Base-by-base conservation (phyloP, 2,113 vertebrate genomes). In the Phylloscopus trochilus region DNA sequence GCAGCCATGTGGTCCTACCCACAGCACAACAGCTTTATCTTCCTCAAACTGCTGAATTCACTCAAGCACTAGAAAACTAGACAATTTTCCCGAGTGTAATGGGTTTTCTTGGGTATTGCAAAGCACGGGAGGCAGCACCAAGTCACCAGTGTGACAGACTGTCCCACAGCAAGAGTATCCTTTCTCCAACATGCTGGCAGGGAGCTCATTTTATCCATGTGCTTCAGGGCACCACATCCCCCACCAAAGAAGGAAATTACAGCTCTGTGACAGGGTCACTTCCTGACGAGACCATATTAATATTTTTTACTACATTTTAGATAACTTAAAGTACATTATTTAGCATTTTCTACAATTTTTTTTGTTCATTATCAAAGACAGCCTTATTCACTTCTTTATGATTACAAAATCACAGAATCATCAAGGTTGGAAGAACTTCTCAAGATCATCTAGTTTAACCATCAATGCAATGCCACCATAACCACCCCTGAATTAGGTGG, bases 121-220 rank as follows among this genome's bases (percentile, higher is more conserved):
- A 67, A 68, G 46, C 27, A 58, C 1, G 2, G 37, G 47, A 83
- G 44, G 26, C 47, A 91, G 17, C 53, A 20, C 44, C 39, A 33
- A 41, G 43, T 15, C 52, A 75, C 22, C 22, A 63, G 20, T 6
- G 30, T 16, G 58, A 51, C 72, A 80, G 44, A 62, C 33, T 55
- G 49, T 17, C 27, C 37, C 41, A 33, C 23, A 60, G 78, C 41
- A 87, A 59, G 41, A 35, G 9, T 18, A 52, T 22, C 44, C 49
- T 27, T 19, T 47, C 74, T 15, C 6, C 0, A 9, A 5, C 21
- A 22, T 0, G 5, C 6, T 13, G 26, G n/a, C 27, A 75, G 18
- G n/a, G 31, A 82, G 28, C 28, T 59, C 3, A 1, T 52, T 63
- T 47, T 43, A 35, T 46, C 44, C 43, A 13, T 16, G 9, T 26